Evolutionary conservation across 2,113 vertebrate genomes (phyloP).

Genomic region (Serilophus lunatus): DNA sequence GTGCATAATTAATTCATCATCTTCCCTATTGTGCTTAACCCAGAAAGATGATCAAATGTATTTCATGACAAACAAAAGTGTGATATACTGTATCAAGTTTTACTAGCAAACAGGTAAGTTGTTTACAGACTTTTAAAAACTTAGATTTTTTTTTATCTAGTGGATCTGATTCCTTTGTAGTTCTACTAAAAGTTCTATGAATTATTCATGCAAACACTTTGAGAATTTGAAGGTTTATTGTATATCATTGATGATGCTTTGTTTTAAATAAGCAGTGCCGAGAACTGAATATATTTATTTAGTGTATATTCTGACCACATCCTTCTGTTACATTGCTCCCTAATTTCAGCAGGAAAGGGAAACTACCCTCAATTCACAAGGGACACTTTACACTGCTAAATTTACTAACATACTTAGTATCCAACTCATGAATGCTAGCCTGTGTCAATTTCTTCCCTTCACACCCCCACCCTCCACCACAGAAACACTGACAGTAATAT

Average conservation of each 20-base stretch:
- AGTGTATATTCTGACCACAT: not conserved
- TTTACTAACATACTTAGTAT: not conserved
- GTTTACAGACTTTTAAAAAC: not conserved
- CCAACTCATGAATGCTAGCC: not conserved
- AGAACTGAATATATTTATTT: not conserved
- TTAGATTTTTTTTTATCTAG: not conserved
- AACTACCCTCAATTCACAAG: not conserved
- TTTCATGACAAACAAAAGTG: not conserved
- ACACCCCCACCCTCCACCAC: not conserved
- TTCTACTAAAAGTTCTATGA: conserved; percentile 10
- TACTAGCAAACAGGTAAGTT: not conserved
- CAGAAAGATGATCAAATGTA: not conserved
- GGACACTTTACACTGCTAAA: not conserved
- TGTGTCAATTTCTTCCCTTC: not conserved
- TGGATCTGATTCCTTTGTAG: not conserved
- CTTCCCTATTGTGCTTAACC: not conserved
- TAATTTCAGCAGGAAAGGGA: not conserved
- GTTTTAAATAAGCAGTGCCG: not conserved
- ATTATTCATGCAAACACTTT: conserved; percentile 24
- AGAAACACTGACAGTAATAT: not conserved
- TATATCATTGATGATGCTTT: not conserved
- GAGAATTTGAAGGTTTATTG: not conserved
- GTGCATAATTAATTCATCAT: not conserved
- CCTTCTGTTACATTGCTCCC: not conserved
- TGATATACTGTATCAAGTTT: not conserved